Evolutionary conservation across 1,140 invertebrate genomes (phyloP), one percentile per base, ranked within the genome.

Genomic region (Harlomillsia oculata): DNA sequence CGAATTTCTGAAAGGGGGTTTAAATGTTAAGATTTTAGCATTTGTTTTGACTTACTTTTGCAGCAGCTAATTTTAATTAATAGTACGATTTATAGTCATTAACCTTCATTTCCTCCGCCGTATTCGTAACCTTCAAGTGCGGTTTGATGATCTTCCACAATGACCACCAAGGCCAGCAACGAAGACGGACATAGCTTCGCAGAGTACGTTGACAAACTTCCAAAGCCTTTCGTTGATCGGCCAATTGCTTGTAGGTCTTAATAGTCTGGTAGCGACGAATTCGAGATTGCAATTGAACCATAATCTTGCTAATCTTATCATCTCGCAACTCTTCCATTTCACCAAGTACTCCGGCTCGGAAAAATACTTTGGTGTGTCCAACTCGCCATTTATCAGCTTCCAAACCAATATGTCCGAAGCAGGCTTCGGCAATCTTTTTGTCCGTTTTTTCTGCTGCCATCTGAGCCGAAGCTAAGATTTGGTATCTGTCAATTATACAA

Each of bases 401-500:
- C 70, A 97, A 80, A 75, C 79, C 77, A 72, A 88, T 78, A 66
- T 85, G 80, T 70, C 88, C 83, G 68, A 96, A 78, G 79, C 86
- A 89, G 72, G 84, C 87, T 63, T 76, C 77, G 63, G 85, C 84
- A 49, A 84, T 78, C 67, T 79, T 79, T 75, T 88, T 89, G 49
- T 85, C 82, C 64, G 86, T 80, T 69, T 83, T 80, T 75, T 95
- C 89, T 56, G 82, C 79, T 45, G 84, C 79, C 81, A 91, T 90
- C 70, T 83, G 83, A 69, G 89, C 87, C 63, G 94, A 91, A 46
- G 93, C 91, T 81, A 98, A 81, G 78, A 98, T 97, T 79, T 91
- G 91, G 81, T 97, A 97, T 80, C 91, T 96, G 77, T 72, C 28
- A 20, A 29, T 9, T 11, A 20, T 32, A 34, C 30, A 4, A 48